Percentiles rank a stretch among this genome's conserved stretches.
These are phyloP conservation scores for Pseudopodoces humilis DNA, from an alignment of 2,113 vertebrate species.

Conservation along the genomic window DNA sequence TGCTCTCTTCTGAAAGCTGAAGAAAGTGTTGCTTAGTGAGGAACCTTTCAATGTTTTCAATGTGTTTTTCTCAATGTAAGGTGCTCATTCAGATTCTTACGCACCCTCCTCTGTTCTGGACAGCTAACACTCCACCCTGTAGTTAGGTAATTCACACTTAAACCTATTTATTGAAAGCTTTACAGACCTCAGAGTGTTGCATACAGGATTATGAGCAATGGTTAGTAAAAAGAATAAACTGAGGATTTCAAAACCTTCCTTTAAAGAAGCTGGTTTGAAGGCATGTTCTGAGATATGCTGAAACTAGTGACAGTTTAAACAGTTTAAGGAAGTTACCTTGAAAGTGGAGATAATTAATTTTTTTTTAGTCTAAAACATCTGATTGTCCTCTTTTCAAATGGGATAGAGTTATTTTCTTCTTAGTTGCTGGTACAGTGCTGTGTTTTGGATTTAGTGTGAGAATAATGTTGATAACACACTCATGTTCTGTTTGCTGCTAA, in stretches of 20 bases:
- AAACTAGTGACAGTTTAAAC: not conserved
- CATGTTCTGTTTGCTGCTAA: not conserved
- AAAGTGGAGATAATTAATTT: not conserved
- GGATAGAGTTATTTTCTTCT: not conserved
- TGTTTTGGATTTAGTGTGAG: not conserved
- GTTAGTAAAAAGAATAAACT: not conserved
- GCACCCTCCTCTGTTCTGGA: not conserved
- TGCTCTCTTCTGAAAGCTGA: not conserved
- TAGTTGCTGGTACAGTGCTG: not conserved
- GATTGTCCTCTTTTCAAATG: not conserved
- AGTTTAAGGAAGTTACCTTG: not conserved
- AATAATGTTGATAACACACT: not conserved
- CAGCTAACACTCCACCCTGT: not conserved
- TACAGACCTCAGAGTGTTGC: not conserved
- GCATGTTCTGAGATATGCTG: not conserved
- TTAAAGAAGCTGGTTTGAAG: not conserved
- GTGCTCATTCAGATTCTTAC: not conserved
- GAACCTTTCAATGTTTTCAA: not conserved
- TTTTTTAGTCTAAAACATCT: not conserved
- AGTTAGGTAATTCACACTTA: not conserved
- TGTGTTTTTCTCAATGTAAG: not conserved
- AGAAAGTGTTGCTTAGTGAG: not conserved
- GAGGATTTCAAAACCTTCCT: not conserved
- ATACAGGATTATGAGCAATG: not conserved
- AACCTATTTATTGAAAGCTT: not conserved